Percentiles rank a stretch among this genome's conserved stretches.
phyloP scores from a whole-genome alignment of 2,888 invertebrate genomes.

The Lasiommata megera region DNA sequence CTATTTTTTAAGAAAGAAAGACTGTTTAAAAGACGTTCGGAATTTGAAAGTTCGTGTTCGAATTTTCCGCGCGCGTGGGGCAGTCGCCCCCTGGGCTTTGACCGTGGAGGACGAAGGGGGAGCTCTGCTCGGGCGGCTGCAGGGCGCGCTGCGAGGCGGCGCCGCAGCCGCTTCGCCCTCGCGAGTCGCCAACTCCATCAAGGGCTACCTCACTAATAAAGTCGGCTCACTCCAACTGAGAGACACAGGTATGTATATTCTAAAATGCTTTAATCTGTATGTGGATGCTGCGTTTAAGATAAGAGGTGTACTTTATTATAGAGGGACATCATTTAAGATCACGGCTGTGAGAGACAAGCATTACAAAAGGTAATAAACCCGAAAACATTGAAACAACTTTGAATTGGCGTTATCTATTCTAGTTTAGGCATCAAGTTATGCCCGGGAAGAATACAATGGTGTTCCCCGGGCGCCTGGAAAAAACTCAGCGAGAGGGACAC shows the following conservation, averaged over 20 bases:
- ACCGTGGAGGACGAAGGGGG: slow-evolving; percentile 78
- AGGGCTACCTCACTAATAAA: slow-evolving; percentile 86
- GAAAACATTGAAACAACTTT: too few species aligned
- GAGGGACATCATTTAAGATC: too few species aligned
- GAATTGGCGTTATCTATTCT: too few species aligned
- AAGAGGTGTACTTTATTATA: too few species aligned
- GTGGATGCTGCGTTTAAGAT: too few species aligned
- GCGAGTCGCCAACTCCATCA: slow-evolving; percentile 87
- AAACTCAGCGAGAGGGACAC: too few species aligned
- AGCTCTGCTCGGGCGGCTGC: slow-evolving; percentile 84
- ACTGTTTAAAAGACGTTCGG: slow-evolving; percentile 12
- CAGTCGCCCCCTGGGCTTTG: slow-evolving; percentile 51
- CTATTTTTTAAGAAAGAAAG: slow-evolving; percentile 1
- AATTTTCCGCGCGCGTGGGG: slow-evolving; percentile 41
- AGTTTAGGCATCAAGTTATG: too few species aligned
- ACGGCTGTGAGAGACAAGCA: too few species aligned
- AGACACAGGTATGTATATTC: slow-evolving; percentile 85
- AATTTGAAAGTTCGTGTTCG: slow-evolving; percentile 30
- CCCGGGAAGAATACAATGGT: too few species aligned
- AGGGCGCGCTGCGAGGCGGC: slow-evolving; percentile 85
- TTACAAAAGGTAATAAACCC: too few species aligned
- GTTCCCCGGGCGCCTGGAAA: too few species aligned
- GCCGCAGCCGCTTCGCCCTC: slow-evolving; percentile 86
- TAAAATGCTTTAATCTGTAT: too few species aligned
- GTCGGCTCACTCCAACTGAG: slow-evolving; percentile 85